A percentile compares a stretch with the other conserved stretches of the same genome.
These are phyloP conservation scores for Panurus biarmicus DNA, from an alignment of 2,113 vertebrate species.

Conservation along the genomic window DNA sequence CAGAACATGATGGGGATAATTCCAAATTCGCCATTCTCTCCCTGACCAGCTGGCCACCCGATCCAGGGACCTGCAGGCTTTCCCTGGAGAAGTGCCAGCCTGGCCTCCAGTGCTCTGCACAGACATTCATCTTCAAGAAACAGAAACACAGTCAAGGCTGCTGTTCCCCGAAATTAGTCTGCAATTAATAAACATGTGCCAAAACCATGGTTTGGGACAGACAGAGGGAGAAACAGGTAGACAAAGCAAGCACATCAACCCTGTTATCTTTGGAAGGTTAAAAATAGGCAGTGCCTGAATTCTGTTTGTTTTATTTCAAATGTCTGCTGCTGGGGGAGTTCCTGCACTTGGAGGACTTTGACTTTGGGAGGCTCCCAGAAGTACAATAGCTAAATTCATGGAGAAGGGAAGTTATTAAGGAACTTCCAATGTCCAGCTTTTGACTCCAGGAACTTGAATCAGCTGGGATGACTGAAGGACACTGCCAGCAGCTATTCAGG, in stretches of 20 bases:
- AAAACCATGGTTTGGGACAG: background rate
- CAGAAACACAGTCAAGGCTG: background rate
- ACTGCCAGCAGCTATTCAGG: background rate
- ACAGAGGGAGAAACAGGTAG: conserved; percentile 15
- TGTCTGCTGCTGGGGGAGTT: background rate
- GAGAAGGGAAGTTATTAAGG: conserved; percentile 20
- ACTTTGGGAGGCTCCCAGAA: background rate
- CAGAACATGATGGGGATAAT: background rate
- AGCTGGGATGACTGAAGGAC: background rate
- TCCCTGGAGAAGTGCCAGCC: background rate
- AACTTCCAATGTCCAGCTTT: background rate
- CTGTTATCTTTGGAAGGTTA: background rate
- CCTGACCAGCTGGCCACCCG: background rate
- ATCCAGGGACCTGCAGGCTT: background rate
- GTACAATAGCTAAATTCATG: background rate
- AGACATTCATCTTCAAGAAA: background rate
- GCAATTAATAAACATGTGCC: background rate
- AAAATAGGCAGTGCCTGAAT: conserved; percentile 13
- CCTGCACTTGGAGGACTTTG: background rate
- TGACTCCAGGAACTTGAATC: background rate
- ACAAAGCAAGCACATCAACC: conserved; percentile 1
- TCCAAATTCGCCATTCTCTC: background rate
- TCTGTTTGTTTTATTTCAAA: conserved; percentile 25
- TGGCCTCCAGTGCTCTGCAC: background rate
- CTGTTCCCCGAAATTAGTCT: background rate